phyloP scores from a whole-genome alignment of 2,113 vertebrate species.

The Diglossa brunneiventris region DNA sequence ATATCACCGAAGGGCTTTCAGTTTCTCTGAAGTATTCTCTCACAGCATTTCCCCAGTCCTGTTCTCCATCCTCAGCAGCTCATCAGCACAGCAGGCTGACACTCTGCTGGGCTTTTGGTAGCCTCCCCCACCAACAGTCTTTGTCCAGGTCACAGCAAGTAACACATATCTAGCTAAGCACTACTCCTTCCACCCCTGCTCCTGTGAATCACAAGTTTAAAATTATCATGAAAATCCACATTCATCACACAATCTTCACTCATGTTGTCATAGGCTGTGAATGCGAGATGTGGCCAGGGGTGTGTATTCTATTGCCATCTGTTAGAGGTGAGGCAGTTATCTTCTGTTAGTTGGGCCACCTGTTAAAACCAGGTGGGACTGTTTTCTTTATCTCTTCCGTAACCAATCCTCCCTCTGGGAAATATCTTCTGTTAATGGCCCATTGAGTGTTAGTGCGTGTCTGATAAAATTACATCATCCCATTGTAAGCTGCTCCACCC shows the following conservation, averaged over 20 bases:
- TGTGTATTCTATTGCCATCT: background rate
- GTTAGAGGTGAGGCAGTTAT: background rate
- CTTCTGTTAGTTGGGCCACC: background rate
- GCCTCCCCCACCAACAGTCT: background rate
- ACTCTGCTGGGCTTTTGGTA: background rate
- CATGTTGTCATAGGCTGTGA: background rate
- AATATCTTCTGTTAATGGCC: background rate
- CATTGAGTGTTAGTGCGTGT: background rate
- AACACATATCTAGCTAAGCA: background rate
- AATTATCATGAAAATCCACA: background rate
- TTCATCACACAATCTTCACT: background rate
- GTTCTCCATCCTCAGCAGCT: background rate
- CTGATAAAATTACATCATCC: background rate
- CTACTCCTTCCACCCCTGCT: background rate
- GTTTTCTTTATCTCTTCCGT: background rate
- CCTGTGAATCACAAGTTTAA: background rate
- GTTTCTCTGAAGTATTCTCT: background rate
- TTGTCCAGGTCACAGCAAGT: constrained; percentile 29
- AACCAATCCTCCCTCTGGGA: background rate
- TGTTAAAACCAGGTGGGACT: background rate
- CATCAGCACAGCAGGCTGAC: background rate
- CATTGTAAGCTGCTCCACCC: rapidly evolving
- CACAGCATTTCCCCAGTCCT: background rate
- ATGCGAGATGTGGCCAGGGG: background rate
- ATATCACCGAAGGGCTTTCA: background rate